Conservation (phyloP, 2,888 invertebrate genomes). For the Nephrocerus scutellatus region DNA sequence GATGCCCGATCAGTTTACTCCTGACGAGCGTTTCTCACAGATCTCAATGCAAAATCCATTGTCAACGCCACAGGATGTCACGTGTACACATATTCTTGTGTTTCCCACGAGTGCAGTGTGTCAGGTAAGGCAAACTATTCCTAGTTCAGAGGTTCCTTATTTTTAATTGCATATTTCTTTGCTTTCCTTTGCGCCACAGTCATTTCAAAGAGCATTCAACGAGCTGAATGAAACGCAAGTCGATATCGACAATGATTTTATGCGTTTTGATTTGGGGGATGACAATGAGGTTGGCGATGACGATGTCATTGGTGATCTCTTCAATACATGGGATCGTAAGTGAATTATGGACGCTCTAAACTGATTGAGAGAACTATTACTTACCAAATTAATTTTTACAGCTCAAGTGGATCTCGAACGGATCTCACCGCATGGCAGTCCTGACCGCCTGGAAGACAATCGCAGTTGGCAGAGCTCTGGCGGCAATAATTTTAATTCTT, state of each 20-base stretch:
- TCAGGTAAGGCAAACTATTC: conserved; percentile 68
- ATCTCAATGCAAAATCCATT: conserved; percentile 82
- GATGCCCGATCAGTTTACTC: conserved; percentile 92
- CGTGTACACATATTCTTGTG: conserved; percentile 95
- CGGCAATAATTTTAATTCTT: conserved; percentile 47
- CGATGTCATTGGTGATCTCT: conserved; percentile 63
- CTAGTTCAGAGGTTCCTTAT: no score
- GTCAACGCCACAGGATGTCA: conserved; percentile 92
- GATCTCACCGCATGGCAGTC: conserved; percentile 52
- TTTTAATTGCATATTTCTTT: no score
- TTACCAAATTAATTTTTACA: conserved; percentile 14
- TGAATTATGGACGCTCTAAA: conserved; percentile 13
- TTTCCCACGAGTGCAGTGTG: conserved; percentile 96
- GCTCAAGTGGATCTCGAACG: conserved; percentile 56
- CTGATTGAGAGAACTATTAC: no score
- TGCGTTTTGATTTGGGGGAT: conserved; percentile 56
- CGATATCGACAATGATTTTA: conserved; percentile 61
- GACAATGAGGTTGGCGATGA: conserved; percentile 45
- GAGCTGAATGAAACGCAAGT: conserved; percentile 51
- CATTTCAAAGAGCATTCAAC: conserved; percentile 64
- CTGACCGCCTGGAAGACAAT: conserved; percentile 48
- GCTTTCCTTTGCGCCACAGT: no score
- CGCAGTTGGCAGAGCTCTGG: conserved; percentile 50
- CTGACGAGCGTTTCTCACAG: conserved; percentile 87
- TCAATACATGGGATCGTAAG: conserved; percentile 57